Percentiles rank a stretch among this genome's conserved stretches.
These are phyloP conservation scores for Clepsis dumicolana DNA, from an alignment of 2,888 invertebrate species.

Conservation along the genomic window DNA sequence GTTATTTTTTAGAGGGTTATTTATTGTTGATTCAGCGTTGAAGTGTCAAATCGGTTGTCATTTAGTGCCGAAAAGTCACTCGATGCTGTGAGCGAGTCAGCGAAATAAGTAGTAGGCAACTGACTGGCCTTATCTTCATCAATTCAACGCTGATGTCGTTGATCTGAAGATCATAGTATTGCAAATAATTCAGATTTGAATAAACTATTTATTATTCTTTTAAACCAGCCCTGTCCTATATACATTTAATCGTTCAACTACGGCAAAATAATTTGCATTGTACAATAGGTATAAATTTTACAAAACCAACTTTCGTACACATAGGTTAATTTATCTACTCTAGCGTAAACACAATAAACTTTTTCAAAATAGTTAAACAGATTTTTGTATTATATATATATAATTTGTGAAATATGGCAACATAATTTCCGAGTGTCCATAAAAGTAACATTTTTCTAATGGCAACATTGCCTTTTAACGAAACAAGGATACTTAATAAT, in stretches of 20 bases:
- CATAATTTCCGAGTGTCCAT: conserved; percentile 8
- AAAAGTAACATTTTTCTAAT: conserved; percentile 35
- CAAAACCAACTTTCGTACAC: conserved; percentile 33
- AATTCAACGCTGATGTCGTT: neutral
- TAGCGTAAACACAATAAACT: conserved; percentile 32
- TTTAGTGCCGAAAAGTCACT: too few species aligned
- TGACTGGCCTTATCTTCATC: too few species aligned
- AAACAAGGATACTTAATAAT: conserved; percentile 47
- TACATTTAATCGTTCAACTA: neutral
- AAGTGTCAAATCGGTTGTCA: too few species aligned
- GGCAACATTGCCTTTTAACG: conserved; percentile 47
- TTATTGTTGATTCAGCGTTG: too few species aligned
- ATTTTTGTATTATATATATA: conserved; percentile 19
- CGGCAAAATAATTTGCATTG: conserved; percentile 12
- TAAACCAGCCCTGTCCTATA: neutral
- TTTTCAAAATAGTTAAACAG: conserved; percentile 33
- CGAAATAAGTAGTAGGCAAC: too few species aligned
- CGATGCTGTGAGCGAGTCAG: too few species aligned
- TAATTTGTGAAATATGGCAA: conserved; percentile 18
- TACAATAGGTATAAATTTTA: conserved; percentile 30
- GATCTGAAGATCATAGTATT: neutral
- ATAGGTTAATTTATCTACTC: conserved; percentile 28
- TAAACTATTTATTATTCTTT: neutral
- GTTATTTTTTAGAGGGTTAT: too few species aligned
- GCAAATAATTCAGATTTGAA: neutral